A percentile compares a stretch with the other conserved stretches of the same genome.
phyloP scores from a whole-genome alignment of 1,140 invertebrate genomes.

The Gryllus bimaculatus region DNA sequence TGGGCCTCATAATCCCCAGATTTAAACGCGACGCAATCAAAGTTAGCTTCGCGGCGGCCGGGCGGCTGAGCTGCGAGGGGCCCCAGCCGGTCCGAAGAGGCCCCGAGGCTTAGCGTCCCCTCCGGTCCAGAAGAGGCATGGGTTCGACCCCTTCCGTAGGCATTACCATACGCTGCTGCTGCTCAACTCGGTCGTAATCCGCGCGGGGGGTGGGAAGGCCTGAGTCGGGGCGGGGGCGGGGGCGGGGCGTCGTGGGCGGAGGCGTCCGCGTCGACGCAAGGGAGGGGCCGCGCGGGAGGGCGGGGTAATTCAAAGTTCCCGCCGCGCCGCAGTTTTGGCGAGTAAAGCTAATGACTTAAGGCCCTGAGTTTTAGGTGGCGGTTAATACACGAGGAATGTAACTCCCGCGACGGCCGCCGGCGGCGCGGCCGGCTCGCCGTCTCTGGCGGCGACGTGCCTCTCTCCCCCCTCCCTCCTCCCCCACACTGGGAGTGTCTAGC shows the following conservation, averaged over 20 bases:
- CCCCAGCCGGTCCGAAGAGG: not conserved
- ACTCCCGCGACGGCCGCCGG: not conserved
- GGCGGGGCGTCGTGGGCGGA: too few relatives aligned
- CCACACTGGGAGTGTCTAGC: too few relatives aligned
- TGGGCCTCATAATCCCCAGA: not conserved
- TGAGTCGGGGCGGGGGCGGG: too few relatives aligned
- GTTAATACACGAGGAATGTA: not conserved
- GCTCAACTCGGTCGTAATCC: not conserved
- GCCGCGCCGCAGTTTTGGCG: not conserved
- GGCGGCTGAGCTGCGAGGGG: not conserved
- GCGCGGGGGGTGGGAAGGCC: not conserved
- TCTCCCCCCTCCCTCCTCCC: too few relatives aligned
- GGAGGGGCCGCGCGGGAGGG: too few relatives aligned
- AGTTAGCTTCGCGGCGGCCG: not conserved
- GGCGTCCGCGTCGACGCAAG: not conserved
- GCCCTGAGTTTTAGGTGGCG: not conserved
- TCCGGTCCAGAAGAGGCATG: not conserved
- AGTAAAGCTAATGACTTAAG: not conserved
- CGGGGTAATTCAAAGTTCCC: not conserved
- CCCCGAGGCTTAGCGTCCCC: not conserved
- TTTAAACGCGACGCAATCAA: not conserved
- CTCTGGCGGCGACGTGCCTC: too few relatives aligned
- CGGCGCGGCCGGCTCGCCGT: too few relatives aligned
- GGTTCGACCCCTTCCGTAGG: not conserved
- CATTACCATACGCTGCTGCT: slow-evolving; percentile 3